These are phyloP conservation scores for Pentalonia nigronervosa DNA, from an alignment of 1,140 invertebrate genomes.

Conservation along the genomic window DNA sequence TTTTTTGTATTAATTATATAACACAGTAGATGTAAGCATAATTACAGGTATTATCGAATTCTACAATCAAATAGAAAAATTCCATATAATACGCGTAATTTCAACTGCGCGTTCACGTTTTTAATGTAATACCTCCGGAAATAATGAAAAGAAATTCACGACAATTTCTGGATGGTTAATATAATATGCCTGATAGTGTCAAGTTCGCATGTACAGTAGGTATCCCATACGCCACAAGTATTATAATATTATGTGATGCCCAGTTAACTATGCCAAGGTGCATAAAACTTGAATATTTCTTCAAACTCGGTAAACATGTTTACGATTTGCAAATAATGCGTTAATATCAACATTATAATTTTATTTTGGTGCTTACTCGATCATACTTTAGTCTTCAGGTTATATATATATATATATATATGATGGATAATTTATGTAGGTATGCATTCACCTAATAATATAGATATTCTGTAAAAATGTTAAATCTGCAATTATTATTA, in stretches of 20 bases:
- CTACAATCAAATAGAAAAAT: neutral
- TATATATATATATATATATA: neutral
- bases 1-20: neutral
- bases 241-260: neutral
- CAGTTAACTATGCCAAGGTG: constrained; percentile 29
- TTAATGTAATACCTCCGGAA: neutral
- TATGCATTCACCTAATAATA: neutral
- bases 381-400: neutral
- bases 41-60: constrained; percentile 3
- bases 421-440: neutral
- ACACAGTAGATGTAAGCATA: neutral
- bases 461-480: neutral
- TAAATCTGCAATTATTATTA: constrained; percentile 13
- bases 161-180: neutral
- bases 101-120: neutral
- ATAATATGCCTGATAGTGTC: constrained; percentile 17
- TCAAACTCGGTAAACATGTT: constrained; percentile 22
- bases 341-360: neutral
- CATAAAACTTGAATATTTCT: constrained; percentile 16
- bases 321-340: neutral
- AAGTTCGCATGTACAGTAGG: neutral
- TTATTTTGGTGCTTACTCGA: neutral
- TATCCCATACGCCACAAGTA: neutral
- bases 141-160: constrained; percentile 24
- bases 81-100: neutral